Evolutionary conservation across 2,888 invertebrate genomes (phyloP), one percentile per base, ranked within the genome.

Genomic region (Hermaeophaga mercurialis): DNA sequence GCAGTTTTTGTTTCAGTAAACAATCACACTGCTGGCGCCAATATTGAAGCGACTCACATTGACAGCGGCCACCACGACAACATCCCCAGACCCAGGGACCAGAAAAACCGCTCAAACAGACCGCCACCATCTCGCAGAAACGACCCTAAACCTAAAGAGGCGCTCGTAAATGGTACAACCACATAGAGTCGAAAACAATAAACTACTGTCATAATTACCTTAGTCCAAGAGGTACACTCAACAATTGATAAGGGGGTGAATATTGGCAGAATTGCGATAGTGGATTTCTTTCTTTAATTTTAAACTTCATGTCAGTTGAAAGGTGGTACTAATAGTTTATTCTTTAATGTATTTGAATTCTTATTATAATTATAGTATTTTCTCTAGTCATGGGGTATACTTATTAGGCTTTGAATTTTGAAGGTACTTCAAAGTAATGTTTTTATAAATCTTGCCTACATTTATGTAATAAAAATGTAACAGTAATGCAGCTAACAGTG

Each of bases 121-220:
- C 74, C 73, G 41, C 74, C 75, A 3, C 68, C 76, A 70, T 59
- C 76, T 70, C 73, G 74, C 31, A 69, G 75, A 49, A 73, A 71
- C 50, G 73, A 73, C 34, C 78, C 78, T 72, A 83, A 84, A 78
- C 79, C 82, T 67, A 84, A 84, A 69, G 85, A 85, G 78, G 79
- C 85, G 74, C 80, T 86, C 77, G 82, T 86, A 66, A 87, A 87
- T 78, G 86, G 87, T 79, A 83, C 86, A 66, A 80, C 76, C 54
- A 75, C 82, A 76, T 83, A 81, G 75, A 59, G 31, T 38, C 38
- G 28, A 49, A 31, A 11, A 17, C 22, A 39, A 17, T 28, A 44
- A 14, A 19, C 34, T 49, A 22, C 45, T 36, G 18, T 33, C 17
- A 28, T 31, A 39, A 26, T 19, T 26, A 18, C 18, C 8, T 22